phyloP scores from a whole-genome alignment of 2,797 vertebrate genomes.

The Artibeus jamaicensis region DNA sequence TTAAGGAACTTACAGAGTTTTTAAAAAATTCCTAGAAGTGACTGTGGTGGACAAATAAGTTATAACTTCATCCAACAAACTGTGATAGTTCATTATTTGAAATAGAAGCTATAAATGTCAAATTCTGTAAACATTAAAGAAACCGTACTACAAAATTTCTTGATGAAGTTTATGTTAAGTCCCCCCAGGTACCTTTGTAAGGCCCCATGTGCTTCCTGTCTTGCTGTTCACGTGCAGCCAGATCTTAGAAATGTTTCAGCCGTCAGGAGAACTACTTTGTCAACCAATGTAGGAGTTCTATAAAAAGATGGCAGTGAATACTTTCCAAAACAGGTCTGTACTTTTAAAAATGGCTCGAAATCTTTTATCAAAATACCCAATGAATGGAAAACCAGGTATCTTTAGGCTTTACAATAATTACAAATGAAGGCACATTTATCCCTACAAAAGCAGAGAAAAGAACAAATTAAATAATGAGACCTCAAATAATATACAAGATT shows the following conservation, averaged over 20 bases:
- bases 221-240: background rate
- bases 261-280: background rate
- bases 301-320: background rate
- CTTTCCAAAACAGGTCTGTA: background rate
- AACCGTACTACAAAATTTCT: background rate
- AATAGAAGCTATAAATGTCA: background rate
- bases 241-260: background rate
- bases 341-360: background rate
- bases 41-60: background rate
- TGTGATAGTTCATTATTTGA: background rate
- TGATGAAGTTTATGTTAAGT: background rate
- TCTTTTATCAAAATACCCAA: conserved; percentile 45
- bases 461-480: conserved; percentile 55
- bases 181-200: background rate
- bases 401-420: conserved; percentile 27
- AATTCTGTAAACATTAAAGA: background rate
- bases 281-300: background rate
- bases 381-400: conserved; percentile 14
- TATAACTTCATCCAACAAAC: background rate
- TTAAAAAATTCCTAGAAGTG: background rate
- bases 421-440: conserved; percentile 45
- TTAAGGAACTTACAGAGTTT: background rate
- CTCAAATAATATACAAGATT: conserved; percentile 34
- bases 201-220: background rate
- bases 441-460: background rate